Base-by-base conservation (phyloP, 1,140 invertebrate genomes). In the Pogonus chalceus region DNA sequence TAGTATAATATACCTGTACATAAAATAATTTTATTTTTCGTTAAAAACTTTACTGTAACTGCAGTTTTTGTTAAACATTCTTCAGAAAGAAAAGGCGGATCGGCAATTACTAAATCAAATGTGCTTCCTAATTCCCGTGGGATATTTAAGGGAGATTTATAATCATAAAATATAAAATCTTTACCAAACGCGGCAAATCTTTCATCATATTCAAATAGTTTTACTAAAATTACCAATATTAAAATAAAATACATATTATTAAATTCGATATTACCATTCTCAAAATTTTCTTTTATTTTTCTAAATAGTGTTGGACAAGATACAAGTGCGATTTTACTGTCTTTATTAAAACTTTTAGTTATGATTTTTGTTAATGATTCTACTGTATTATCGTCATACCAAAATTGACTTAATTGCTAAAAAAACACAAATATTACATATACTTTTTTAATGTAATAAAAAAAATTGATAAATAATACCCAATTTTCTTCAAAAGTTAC, bases 331-430 rank as follows among this genome's bases (percentile, higher is more conserved):
- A 96, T 84, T 58, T 75, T 81, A 21, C 79, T 82, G 56, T 77
- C 70, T 16, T 74, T 70, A 10, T 73, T 73, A 49, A 80, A 60
- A 20, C 79, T 57, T 56, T 69, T 66, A 51, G 73, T 59, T 16
- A 82, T 81, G 58, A 86, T 82, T 59, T 78, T 76, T 0, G 84
- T 80, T 0, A 96, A 70, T 14, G 65, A 69, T 46, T 79, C 68
- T 49, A 86, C 80, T 14, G 92, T 96, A 16, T 76, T 64, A 23
- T 89, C 80, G 65, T 89, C 80, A 65, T 96, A 97, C 94, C 93
- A 97, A 76, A 97, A 96, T 70, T 97, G 93, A 67, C 92, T 95
- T 20, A 96, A 69, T 91, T 96, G 90, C 94, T 96, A 65, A 2
- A 81, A 80, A 60, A 24, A 7, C n/a, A 23, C 4, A 7, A 20